These are phyloP conservation scores for Mesorhabditis sp. DNA, from an alignment of 2,888 invertebrate species.

Conservation along the genomic window DNA sequence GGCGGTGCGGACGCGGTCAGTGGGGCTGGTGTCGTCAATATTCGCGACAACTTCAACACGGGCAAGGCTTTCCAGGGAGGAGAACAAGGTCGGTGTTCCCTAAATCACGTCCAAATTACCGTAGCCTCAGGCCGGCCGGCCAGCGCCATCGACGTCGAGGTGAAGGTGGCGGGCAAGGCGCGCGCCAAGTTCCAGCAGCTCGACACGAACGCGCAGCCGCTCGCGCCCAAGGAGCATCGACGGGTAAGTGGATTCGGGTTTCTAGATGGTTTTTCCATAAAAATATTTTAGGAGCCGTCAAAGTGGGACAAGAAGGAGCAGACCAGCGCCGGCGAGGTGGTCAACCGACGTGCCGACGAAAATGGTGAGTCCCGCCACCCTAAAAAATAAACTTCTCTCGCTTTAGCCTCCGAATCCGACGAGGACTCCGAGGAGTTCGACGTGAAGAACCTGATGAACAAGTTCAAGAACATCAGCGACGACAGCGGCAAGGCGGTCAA, in stretches of 20 bases:
- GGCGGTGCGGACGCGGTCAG: conserved; percentile 16
- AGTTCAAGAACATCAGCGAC: conserved; percentile 56
- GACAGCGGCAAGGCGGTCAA: conserved; percentile 27
- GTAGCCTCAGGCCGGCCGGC: conserved; percentile 13
- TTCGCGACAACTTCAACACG: conserved; percentile 43
- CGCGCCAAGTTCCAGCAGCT: conserved; percentile 82
- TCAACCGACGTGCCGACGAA: conserved; percentile 44
- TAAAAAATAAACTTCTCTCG: neutral
- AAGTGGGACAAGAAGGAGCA: conserved; percentile 55
- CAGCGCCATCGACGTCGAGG: conserved; percentile 49
- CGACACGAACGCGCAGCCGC: conserved; percentile 65
- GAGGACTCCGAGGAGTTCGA: conserved; percentile 52
- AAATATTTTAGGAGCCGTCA: conserved; percentile 27
- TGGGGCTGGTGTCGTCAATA: conserved; percentile 34
- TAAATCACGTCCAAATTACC: neutral
- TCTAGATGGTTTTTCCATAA: neutral
- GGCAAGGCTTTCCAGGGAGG: conserved; percentile 31
- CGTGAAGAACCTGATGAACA: conserved; percentile 58
- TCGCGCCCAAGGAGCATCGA: conserved; percentile 25
- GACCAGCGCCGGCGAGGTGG: conserved; percentile 45
- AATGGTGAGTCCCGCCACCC: conserved; percentile 11
- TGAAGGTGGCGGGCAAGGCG: conserved; percentile 73
- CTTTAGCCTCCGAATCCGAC: conserved; percentile 22
- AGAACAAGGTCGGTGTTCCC: conserved; percentile 10
- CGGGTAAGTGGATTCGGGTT: conserved; percentile 13